These are phyloP conservation scores for Agriopis aurantiaria DNA, from an alignment of 2,888 invertebrate genomes.

Conservation along the genomic window DNA sequence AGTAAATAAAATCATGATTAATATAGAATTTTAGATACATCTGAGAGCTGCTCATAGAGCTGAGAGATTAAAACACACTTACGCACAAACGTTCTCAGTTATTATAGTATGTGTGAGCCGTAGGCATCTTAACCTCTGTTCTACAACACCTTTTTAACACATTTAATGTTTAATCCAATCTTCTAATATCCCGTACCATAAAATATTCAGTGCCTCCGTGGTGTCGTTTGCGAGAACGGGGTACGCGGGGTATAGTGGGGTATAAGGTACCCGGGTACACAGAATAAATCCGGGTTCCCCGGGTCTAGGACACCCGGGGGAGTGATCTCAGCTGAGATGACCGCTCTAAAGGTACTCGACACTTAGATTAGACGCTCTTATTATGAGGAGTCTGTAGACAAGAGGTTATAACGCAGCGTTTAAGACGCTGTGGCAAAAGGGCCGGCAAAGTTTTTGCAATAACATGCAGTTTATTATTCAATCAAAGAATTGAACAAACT, in stretches of 20 bases:
- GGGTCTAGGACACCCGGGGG: constrained; percentile 80
- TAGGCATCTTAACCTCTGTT: not conserved
- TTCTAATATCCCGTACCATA: constrained; percentile 68
- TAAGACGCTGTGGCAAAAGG: constrained; percentile 8
- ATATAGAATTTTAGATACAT: no score
- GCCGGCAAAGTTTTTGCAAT: not conserved
- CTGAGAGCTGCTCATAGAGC: no score
- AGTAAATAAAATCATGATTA: no score
- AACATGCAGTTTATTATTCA: no score
- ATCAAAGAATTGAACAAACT: no score
- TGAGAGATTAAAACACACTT: no score
- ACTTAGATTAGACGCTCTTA: constrained; percentile 78
- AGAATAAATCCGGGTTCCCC: constrained; percentile 79
- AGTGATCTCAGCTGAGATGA: constrained; percentile 82
- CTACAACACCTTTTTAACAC: constrained; percentile 36
- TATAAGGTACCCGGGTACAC: constrained; percentile 61
- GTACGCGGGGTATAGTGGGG: constrained; percentile 12
- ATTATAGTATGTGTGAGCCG: not conserved
- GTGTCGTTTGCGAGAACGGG: constrained; percentile 66
- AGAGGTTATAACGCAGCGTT: constrained; percentile 54
- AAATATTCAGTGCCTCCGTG: constrained; percentile 73
- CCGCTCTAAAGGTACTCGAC: constrained; percentile 79
- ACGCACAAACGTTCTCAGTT: not conserved
- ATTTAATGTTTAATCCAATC: constrained; percentile 69
- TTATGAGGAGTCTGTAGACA: constrained; percentile 57